Evolutionary conservation across 2,888 invertebrate genomes (phyloP).

Genomic region (Malachius bipustulatus): DNA sequence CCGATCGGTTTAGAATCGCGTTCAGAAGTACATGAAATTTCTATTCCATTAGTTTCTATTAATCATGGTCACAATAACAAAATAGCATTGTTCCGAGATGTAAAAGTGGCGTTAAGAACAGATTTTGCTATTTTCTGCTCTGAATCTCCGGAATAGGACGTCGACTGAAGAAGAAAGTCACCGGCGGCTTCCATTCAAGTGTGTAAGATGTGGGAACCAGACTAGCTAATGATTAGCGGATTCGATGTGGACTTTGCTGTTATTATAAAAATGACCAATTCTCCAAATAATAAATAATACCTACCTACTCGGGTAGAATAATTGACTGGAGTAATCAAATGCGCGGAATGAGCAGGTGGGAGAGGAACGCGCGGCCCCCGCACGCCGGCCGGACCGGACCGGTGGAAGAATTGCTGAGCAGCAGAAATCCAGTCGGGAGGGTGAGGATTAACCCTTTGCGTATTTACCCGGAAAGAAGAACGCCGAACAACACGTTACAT

Average conservation of each 20-base stretch:
- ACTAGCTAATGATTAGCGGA: background rate
- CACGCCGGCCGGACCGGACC: too few species aligned
- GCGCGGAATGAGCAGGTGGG: too few species aligned
- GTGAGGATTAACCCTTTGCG: constrained; percentile 20
- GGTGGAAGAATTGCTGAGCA: constrained; percentile 23
- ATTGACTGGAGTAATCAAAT: too few species aligned
- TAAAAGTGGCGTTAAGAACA: background rate
- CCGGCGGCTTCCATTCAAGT: background rate
- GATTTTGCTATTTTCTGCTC: constrained; percentile 3
- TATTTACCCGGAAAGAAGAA: constrained; percentile 20
- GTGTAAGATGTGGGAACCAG: constrained; percentile 1
- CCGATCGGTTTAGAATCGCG: too few species aligned
- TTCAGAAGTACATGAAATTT: background rate
- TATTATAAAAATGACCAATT: too few species aligned
- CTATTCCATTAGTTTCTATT: constrained; percentile 3
- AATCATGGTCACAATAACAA: constrained; percentile 1
- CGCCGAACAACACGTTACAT: constrained; percentile 25
- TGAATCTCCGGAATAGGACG: background rate
- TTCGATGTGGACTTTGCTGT: too few species aligned
- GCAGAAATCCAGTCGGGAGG: constrained; percentile 19
- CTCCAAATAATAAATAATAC: too few species aligned
- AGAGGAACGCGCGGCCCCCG: too few species aligned
- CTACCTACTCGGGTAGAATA: too few species aligned
- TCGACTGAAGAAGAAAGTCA: background rate
- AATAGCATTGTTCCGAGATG: constrained; percentile 1